Conservation (phyloP, 2,888 invertebrate species). For the Uloborus plumipes region DNA sequence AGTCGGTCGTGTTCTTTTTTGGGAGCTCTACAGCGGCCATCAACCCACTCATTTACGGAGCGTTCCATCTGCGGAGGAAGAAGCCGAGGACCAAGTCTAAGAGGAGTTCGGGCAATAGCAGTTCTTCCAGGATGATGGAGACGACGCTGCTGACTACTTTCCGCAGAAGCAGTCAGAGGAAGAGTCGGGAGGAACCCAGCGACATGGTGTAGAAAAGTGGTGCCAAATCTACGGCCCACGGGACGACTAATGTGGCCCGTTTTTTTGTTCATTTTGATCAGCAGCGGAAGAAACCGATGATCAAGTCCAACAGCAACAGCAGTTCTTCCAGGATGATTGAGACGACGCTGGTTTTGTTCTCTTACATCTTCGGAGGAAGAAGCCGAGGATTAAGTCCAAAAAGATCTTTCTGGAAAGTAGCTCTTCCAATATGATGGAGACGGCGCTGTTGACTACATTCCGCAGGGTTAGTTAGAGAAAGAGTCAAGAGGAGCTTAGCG, state of each 20-base stretch:
- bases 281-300: too few species aligned
- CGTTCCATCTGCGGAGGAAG: conserved; percentile 79
- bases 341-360: conserved; percentile 75
- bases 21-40: conserved; percentile 89
- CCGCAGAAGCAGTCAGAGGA: not conserved
- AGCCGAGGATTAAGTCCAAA: conserved; percentile 15
- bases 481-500: not conserved
- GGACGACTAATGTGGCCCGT: conserved; percentile 73
- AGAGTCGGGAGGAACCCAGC: not conserved
- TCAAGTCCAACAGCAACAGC: conserved; percentile 43
- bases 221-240: too few species aligned
- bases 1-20: conserved; percentile 84
- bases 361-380: conserved; percentile 78
- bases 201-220: too few species aligned
- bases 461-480: not conserved
- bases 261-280: too few species aligned
- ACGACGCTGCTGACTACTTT: conserved; percentile 14
- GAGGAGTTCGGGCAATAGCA: conserved; percentile 49
- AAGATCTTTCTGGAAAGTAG: conserved; percentile 47
- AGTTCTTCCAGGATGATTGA: conserved; percentile 39
- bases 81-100: conserved; percentile 17
- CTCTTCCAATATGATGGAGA: conserved; percentile 26
- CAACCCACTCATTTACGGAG: conserved; percentile 88
- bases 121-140: conserved; percentile 41
- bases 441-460: conserved; percentile 1